Conservation (phyloP, 2,888 invertebrate species). For the Cerastis leucographa region DNA sequence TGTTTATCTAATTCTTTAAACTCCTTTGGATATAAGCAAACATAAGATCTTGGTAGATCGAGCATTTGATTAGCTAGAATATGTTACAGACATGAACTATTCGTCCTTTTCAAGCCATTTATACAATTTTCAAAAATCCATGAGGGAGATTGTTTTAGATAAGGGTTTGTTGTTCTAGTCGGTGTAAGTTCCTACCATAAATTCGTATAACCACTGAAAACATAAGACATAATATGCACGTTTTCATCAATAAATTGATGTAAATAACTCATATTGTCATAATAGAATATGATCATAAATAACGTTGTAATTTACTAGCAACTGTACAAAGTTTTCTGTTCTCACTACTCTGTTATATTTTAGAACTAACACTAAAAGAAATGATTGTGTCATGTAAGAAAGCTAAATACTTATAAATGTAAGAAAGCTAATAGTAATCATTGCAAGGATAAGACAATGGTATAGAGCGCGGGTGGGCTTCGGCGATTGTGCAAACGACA, state of each 20-base stretch:
- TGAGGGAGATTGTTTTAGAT: background rate
- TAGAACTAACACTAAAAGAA: slow-evolving; percentile 1
- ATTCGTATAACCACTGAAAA: background rate
- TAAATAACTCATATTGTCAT: background rate
- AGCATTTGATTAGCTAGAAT: background rate
- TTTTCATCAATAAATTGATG: background rate
- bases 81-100: background rate
- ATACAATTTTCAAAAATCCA: background rate
- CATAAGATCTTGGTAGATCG: background rate
- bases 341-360: slow-evolving; percentile 3
- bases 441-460: slow-evolving; percentile 42
- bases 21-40: background rate
- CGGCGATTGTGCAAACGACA: slow-evolving; percentile 71
- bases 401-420: background rate
- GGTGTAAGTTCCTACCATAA: background rate
- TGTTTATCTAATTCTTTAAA: slow-evolving; percentile 11
- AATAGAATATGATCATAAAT: background rate
- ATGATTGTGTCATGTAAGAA: slow-evolving; percentile 3
- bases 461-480: slow-evolving; percentile 86
- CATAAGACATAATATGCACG: background rate
- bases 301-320: background rate
- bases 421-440: slow-evolving; percentile 11
- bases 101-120: background rate
- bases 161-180: background rate
- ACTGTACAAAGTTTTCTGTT: background rate